Base-by-base conservation (phyloP, 2,113 vertebrate species). In the Chamaetylas fuelleborni region DNA sequence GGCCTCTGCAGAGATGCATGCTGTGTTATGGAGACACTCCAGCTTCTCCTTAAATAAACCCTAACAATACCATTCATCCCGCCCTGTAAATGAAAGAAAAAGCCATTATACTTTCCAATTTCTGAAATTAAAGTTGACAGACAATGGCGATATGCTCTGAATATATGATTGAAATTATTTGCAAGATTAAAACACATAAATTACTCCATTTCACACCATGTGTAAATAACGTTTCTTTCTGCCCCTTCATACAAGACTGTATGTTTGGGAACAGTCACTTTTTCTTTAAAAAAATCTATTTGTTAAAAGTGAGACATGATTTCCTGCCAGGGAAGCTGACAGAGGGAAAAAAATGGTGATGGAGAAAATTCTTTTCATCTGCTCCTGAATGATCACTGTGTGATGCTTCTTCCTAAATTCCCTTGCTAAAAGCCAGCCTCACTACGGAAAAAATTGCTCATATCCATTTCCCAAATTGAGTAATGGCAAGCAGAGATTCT, bases 311-410 rank as follows among this genome's bases (percentile, higher is more conserved):
- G 79, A 95, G 87, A 73, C 62, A 58, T 78, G 79, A 92, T 96
- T 96, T 91, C 81, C 94, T 92, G 90, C 76, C 95, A 92, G 94
- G 51, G 79, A 96, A 94, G 64, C 71, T 95, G 93, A 96, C 90
- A 96, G 78, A 82, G 81, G 17, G 42, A 82, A 86, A 88, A 24
- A 67, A 74, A 95, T 24, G 24, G 51, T 92, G 95, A 96, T 94
- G 67, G 92, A 93, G 92, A 95, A 90, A 86, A 94, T 95, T 66
- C 93, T 93, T 97, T 94, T 96, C 90, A 94, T 96, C 85, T 81
- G 58, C 60, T 71, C 90, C 81, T 90, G 88, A 95, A 93, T 83
- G 92, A 95, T 97, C 76, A 76, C 66, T 90, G n/a, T 90, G 88
- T 90, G 88, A 94, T 88, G 76, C 74, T 77, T 83, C 79, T 86